phyloP scores from a whole-genome alignment of 2,797 vertebrate species.

The Tachyglossus aculeatus region DNA sequence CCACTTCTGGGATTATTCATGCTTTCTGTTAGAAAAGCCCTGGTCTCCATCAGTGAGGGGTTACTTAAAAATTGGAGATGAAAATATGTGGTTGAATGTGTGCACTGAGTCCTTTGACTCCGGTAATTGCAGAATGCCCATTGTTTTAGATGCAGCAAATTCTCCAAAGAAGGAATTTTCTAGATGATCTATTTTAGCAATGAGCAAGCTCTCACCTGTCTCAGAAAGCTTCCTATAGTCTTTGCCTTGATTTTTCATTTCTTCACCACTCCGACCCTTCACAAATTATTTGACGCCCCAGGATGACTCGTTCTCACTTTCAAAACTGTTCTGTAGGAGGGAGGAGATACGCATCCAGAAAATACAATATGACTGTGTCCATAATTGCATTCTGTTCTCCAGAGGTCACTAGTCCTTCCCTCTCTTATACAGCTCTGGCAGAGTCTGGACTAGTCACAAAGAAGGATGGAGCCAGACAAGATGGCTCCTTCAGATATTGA shows the following conservation, averaged over 20 bases:
- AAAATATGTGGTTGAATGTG: fast-evolving
- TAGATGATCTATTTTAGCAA: background rate
- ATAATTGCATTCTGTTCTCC: background rate
- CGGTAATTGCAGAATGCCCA: background rate
- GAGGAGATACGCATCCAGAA: background rate
- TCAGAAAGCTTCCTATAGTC: background rate
- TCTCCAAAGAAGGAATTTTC: background rate
- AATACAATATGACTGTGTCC: background rate
- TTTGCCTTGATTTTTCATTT: fast-evolving
- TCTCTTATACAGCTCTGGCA: background rate
- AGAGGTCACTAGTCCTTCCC: background rate
- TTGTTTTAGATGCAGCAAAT: background rate
- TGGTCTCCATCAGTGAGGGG: fast-evolving
- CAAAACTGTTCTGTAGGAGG: fast-evolving
- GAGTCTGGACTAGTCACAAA: background rate
- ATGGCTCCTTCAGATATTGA: background rate
- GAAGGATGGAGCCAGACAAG: slow-evolving; percentile 21
- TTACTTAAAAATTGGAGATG: fast-evolving
- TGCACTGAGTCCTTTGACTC: background rate
- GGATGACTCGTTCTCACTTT: background rate
- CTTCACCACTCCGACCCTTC: background rate
- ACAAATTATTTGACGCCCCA: background rate
- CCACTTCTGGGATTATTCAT: fast-evolving
- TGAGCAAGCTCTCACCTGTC: background rate
- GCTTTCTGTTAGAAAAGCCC: fast-evolving